Evolutionary conservation across 2,888 invertebrate species (phyloP), one percentile per base, ranked within the genome.

Genomic region (Metallyticus violacea): DNA sequence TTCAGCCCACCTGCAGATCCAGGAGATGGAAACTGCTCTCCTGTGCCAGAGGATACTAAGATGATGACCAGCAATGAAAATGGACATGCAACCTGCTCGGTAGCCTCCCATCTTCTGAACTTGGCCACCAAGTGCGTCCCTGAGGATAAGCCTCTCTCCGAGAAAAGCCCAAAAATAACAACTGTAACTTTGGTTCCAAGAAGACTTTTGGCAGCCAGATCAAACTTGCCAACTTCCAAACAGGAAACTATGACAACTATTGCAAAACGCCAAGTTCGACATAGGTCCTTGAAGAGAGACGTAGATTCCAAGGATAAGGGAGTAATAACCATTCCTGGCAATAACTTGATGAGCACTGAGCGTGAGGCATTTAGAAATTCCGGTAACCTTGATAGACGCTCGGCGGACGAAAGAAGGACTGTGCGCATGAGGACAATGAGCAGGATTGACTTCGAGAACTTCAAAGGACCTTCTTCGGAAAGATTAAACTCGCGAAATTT

Each of bases 181-280:
- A 62, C 15, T 28, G 77, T 77, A 2, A 81, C 25, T 9, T 7
- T 26, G 26, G 5, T n/a, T 27, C 82, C 76, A 26, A 83, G 83
- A 83, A 83, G 83, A 15, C 83, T 83, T 9, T 77, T 83, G 83
- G 83, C 83, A 25, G 83, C 83, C 28, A 77, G 83, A 28, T 83
- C 30, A 3, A 83, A 25, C 27, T 77, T 77, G 22, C 28, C 77
- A 27, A 27, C 26, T n/a, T 22, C 28, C n/a, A 77, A 7, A n/a
- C 7, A 15, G 25, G 7, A 9, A 7, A 7, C 77, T 77, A 83
- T 29, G 9, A 27, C 25, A 1, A 9, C 76, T 3, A 5, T 77
- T 83, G 28, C 83, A n/a, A 7, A 29, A 26, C 62, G 27, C 6
- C 27, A 77, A 27, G 5, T 83, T 2, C 76, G 77, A 29, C 77